Evolutionary conservation across 2,113 vertebrate genomes (phyloP).

Genomic region (Podilymbus podiceps): DNA sequence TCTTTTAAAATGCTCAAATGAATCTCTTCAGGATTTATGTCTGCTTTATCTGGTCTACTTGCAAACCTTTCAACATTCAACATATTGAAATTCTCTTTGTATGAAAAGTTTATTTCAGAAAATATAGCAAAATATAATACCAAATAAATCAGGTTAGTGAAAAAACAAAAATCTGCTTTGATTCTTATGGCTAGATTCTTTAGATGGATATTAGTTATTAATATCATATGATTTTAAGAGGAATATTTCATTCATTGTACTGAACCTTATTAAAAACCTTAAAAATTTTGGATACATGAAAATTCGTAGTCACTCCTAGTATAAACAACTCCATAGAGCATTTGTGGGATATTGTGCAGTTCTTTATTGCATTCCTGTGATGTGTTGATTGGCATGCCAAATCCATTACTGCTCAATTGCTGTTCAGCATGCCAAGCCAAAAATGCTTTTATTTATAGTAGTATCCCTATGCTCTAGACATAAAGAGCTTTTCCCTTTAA

Average conservation of each 20-base stretch:
- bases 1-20: background rate
- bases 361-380: background rate
- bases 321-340: background rate
- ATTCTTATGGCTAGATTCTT: background rate
- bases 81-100: background rate
- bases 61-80: background rate
- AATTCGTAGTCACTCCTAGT: background rate
- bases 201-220: background rate
- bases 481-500: background rate
- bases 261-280: background rate
- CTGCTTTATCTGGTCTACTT: background rate
- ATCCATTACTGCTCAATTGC: background rate
- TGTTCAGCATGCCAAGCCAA: background rate
- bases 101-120: background rate
- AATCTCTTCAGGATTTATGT: background rate
- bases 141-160: background rate
- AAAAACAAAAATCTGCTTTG: background rate
- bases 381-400: background rate
- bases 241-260: background rate
- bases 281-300: background rate
- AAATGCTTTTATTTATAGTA: background rate
- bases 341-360: background rate
- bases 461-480: background rate
- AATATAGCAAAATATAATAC: background rate
- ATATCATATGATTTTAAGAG: background rate